phyloP scores from a whole-genome alignment of 2,888 invertebrate genomes.

The Protophormia terraenovae region DNA sequence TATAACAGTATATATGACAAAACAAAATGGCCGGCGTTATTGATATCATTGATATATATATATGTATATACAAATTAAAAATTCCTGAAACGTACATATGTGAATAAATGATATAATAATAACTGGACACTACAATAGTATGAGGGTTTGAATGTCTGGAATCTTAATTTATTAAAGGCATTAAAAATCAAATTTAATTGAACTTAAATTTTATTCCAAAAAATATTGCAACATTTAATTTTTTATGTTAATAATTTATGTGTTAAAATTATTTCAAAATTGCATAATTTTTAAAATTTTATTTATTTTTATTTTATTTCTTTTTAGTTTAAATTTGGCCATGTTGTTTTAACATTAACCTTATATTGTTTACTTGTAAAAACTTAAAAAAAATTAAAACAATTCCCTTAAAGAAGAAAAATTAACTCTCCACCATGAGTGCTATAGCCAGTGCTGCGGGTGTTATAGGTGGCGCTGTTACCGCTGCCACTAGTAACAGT shows the following conservation, averaged over 20 bases:
- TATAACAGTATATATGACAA: neutral
- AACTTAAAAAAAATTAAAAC: neutral
- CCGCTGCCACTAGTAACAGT: slow-evolving; percentile 86
- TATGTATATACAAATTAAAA: slow-evolving; percentile 16
- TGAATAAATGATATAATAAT: neutral
- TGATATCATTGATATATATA: neutral
- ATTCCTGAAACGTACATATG: slow-evolving; percentile 18
- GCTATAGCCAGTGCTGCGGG: slow-evolving; percentile 85
- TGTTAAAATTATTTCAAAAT: neutral
- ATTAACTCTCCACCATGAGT: slow-evolving; percentile 83
- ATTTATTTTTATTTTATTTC: neutral
- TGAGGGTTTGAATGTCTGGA: neutral
- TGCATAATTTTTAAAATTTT: neutral
- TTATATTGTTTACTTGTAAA: neutral
- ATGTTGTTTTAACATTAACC: slow-evolving; percentile 34
- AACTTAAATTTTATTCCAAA: neutral
- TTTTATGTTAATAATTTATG: neutral
- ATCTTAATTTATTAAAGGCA: slow-evolving; percentile 6
- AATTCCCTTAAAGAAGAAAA: neutral
- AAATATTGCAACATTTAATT: neutral
- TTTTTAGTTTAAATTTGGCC: slow-evolving; percentile 32
- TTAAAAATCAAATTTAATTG: neutral
- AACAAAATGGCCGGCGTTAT: neutral
- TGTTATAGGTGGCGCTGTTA: slow-evolving; percentile 86
- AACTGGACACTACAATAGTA: neutral